phyloP scores from a whole-genome alignment of 2,113 vertebrate species.

The Gorsachius goisagi region DNA sequence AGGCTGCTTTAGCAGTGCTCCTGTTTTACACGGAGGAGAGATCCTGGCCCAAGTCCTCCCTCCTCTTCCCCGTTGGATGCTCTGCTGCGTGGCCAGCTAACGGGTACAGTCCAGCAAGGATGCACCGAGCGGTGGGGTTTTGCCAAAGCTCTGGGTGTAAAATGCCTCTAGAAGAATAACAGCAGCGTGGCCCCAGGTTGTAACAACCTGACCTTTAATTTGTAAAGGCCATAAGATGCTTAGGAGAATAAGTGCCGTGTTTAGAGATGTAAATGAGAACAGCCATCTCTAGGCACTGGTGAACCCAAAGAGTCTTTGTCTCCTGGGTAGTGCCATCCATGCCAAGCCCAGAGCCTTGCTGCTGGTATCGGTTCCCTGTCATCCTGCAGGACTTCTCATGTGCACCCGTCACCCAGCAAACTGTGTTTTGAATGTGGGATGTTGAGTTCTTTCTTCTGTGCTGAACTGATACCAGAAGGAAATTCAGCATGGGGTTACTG shows the following conservation, averaged over 20 bases:
- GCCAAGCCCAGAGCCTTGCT: neutral
- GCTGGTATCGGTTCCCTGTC: neutral
- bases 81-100: neutral
- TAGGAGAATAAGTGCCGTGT: neutral
- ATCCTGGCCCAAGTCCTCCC: neutral
- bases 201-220: too few species aligned
- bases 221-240: neutral
- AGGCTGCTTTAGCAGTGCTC: neutral
- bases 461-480: neutral
- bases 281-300: neutral
- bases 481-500: too few species aligned
- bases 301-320: neutral
- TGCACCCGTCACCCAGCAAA: neutral
- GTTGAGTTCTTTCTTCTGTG: neutral
- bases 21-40: rapidly evolving
- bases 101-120: rapidly evolving
- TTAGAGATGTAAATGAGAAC: neutral
- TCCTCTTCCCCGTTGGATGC: neutral
- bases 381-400: rapidly evolving
- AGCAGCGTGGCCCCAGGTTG: neutral
- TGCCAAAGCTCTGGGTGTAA: neutral
- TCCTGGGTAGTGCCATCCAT: neutral
- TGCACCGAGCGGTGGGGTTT: neutral
- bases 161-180: neutral
- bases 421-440: neutral